Conservation (phyloP, 2,888 invertebrate species). For the Ditylenchus weischeri region DNA sequence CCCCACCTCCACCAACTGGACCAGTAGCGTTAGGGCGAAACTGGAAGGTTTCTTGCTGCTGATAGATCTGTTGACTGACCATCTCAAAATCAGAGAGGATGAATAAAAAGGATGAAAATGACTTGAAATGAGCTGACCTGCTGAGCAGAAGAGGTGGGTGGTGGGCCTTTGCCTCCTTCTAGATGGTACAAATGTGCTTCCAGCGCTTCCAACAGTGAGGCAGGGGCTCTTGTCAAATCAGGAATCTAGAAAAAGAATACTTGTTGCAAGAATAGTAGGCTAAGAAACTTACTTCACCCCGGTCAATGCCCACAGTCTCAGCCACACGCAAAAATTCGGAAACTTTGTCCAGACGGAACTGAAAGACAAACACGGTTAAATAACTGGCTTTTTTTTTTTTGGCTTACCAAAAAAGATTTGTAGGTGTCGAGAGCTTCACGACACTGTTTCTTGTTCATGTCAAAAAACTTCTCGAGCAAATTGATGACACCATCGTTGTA, state of each 20-base stretch:
- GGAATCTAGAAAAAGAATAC: conserved; percentile 68
- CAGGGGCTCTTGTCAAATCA: conserved; percentile 93
- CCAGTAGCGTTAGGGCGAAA: conserved; percentile 21
- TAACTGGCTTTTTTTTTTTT: too few species aligned
- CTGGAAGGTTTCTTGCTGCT: conserved; percentile 31
- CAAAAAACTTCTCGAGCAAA: conserved; percentile 95
- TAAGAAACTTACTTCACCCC: conserved; percentile 70
- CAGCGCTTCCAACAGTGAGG: conserved; percentile 89
- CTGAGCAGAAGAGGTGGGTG: conserved; percentile 35
- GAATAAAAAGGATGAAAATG: too few species aligned
- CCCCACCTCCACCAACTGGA: not conserved
- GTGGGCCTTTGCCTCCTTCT: conserved; percentile 69
- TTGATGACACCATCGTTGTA: conserved; percentile 99
- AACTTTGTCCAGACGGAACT: conserved; percentile 89
- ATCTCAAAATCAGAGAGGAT: conserved; percentile 16
- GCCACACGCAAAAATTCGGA: conserved; percentile 86
- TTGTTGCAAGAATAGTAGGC: too few species aligned
- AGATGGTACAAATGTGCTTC: conserved; percentile 89
- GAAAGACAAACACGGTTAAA: conserved; percentile 9
- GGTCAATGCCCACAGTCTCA: conserved; percentile 90
- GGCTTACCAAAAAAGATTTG: conserved; percentile 81
- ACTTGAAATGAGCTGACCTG: conserved; percentile 18
- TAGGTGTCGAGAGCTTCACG: conserved; percentile 95
- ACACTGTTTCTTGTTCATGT: conserved; percentile 99
- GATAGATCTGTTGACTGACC: conserved; percentile 31